Evolutionary conservation across 2,113 vertebrate species (phyloP).

Genomic region (Nothobranchius kuhntae): DNA sequence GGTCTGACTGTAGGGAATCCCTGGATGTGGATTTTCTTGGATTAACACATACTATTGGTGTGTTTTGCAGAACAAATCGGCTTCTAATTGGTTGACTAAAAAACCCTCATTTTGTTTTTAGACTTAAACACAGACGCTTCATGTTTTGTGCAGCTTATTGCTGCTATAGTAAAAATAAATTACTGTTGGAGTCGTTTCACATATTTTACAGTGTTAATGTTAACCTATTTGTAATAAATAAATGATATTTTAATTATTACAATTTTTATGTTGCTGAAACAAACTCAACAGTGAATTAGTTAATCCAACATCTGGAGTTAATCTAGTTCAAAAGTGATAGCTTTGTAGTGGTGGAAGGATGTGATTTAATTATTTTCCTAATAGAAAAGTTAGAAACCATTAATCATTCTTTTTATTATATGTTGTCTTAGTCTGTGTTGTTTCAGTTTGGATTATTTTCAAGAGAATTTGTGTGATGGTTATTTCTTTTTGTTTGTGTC

Average conservation of each 20-base stretch:
- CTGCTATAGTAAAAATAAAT: too few species aligned
- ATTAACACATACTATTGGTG: slow-evolving; percentile 55
- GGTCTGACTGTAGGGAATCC: slow-evolving; percentile 25
- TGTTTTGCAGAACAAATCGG: slow-evolving; percentile 27
- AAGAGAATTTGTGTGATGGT: not conserved
- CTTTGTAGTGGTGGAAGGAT: slow-evolving; percentile 16
- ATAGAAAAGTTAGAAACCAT: not conserved
- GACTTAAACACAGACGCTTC: not conserved
- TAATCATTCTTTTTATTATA: not conserved
- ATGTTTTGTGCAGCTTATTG: too few species aligned
- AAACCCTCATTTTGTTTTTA: slow-evolving; percentile 4
- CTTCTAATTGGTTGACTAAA: slow-evolving; percentile 34
- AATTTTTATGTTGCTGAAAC: slow-evolving; percentile 10
- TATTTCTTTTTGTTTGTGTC: not conserved
- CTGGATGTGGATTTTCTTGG: slow-evolving; percentile 43
- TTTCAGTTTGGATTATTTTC: too few species aligned
- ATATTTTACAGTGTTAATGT: too few species aligned
- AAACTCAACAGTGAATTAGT: slow-evolving; percentile 14
- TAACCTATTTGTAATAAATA: too few species aligned
- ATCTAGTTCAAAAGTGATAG: slow-evolving; percentile 21
- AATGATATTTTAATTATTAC: too few species aligned
- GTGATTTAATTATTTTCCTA: slow-evolving; percentile 13
- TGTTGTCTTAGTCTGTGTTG: slow-evolving; percentile 1
- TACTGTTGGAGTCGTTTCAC: too few species aligned
- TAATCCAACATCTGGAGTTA: slow-evolving; percentile 14